phyloP scores from a whole-genome alignment of 2,797 vertebrate genomes.

The Sternarchorhynchus goeldii region DNA sequence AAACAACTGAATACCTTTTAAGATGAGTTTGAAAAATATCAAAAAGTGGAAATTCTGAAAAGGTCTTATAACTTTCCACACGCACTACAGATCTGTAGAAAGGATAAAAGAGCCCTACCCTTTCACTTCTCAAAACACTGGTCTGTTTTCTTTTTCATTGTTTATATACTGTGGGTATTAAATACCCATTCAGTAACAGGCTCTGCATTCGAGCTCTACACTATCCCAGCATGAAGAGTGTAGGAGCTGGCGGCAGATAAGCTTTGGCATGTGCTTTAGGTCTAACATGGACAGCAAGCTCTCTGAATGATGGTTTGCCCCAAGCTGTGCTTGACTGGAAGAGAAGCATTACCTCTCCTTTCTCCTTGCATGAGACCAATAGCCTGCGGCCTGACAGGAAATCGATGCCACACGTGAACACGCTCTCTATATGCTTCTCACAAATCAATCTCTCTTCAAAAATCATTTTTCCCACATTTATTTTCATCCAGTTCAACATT shows the following conservation, averaged over 20 bases:
- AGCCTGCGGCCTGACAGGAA: constrained; percentile 34
- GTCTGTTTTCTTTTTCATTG: constrained; percentile 28
- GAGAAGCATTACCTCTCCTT: neutral
- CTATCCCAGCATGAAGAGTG: neutral
- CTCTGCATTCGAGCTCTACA: no score
- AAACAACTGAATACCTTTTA: no score
- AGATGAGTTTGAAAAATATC: no score
- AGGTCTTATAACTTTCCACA: no score
- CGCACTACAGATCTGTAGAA: neutral
- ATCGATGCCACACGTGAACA: constrained; percentile 45
- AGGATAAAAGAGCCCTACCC: neutral
- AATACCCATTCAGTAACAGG: neutral
- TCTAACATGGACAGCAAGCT: constrained; percentile 18
- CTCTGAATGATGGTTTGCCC: constrained; percentile 20
- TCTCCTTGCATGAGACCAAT: constrained; percentile 49
- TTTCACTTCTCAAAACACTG: constrained; percentile 29
- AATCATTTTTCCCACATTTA: neutral
- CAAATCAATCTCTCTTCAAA: constrained; percentile 13
- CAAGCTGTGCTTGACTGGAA: constrained; percentile 8
- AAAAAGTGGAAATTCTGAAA: no score
- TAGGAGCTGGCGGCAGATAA: neutral
- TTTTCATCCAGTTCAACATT: neutral
- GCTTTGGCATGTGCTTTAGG: constrained; percentile 2
- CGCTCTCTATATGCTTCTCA: constrained; percentile 30
- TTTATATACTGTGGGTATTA: neutral